These are phyloP conservation scores for Globodera ellingtonae DNA, from an alignment of 1,140 invertebrate genomes.

Conservation along the genomic window DNA sequence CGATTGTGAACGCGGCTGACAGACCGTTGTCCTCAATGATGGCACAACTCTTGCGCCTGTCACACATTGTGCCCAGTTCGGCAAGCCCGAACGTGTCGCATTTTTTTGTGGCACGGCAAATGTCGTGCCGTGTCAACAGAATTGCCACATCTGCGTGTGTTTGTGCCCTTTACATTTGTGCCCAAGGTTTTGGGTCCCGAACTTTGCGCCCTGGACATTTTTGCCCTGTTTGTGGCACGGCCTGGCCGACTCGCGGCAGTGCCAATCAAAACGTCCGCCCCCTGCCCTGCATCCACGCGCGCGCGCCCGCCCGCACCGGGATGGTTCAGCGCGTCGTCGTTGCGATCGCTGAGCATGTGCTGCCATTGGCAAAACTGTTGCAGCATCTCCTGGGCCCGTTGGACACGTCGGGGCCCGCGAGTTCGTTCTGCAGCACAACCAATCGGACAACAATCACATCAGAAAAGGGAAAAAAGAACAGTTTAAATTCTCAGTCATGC, in stretches of 20 bases:
- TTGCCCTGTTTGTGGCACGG: too few relatives aligned
- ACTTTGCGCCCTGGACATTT: too few relatives aligned
- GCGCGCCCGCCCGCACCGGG: conserved; percentile 74
- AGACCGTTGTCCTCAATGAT: conserved; percentile 85
- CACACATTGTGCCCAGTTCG: conserved; percentile 82
- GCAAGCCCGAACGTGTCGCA: conserved; percentile 73
- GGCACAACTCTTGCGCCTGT: conserved; percentile 76
- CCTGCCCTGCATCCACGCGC: too few relatives aligned
- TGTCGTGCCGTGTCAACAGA: conserved; percentile 77
- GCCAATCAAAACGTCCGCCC: too few relatives aligned
- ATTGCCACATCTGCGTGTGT: conserved; percentile 73
- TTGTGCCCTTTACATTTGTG: background rate
- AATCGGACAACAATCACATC: conserved; percentile 76
- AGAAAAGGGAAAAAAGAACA: background rate
- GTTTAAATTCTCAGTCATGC: too few relatives aligned
- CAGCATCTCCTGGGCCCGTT: conserved; percentile 63
- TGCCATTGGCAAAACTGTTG: conserved; percentile 64
- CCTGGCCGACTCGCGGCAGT: too few relatives aligned
- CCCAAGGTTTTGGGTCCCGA: too few relatives aligned
- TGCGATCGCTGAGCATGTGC: conserved; percentile 59
- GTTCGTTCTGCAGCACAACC: conserved; percentile 70
- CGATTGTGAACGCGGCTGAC: conserved; percentile 85
- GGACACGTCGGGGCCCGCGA: conserved; percentile 57
- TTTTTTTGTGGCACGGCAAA: conserved; percentile 63
- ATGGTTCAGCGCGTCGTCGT: conserved; percentile 69